Percentiles rank a stretch among this genome's conserved stretches.
These are phyloP conservation scores for Falco rusticolus DNA, from an alignment of 2,797 vertebrate genomes.

Conservation along the genomic window DNA sequence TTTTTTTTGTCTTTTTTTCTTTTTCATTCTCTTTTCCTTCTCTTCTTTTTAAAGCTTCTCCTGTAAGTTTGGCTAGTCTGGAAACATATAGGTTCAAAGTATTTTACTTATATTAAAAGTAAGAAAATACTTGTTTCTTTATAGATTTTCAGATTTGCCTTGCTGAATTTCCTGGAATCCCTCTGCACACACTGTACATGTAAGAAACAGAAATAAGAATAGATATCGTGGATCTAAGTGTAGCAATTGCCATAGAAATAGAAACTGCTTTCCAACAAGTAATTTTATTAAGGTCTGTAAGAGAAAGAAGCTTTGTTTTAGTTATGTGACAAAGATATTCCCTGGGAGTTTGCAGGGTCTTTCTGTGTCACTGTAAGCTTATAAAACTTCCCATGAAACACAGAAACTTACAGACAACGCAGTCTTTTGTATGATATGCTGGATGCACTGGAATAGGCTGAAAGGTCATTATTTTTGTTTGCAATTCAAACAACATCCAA, in stretches of 20 bases:
- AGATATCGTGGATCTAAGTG: neutral
- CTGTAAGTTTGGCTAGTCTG: neutral
- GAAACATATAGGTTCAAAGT: neutral
- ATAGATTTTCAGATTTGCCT: neutral
- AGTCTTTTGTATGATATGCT: neutral
- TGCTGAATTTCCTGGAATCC: neutral
- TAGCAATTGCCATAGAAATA: neutral
- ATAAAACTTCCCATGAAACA: neutral
- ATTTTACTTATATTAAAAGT: neutral
- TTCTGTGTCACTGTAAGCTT: neutral
- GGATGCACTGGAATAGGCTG: neutral
- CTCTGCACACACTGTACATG: neutral
- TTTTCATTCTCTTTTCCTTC: no score
- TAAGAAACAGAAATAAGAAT: neutral
- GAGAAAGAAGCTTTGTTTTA: neutral
- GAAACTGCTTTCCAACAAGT: neutral
- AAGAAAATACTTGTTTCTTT: neutral
- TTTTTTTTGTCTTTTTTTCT: no score
- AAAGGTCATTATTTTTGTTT: neutral
- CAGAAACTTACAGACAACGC: neutral
- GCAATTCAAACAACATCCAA: neutral
- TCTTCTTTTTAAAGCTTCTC: neutral
- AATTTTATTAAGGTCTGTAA: neutral
- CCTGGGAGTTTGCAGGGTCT: neutral
- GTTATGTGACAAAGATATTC: neutral